Evolutionary conservation across 2,888 invertebrate genomes (phyloP).

Genomic region (Diarsia brunnea): DNA sequence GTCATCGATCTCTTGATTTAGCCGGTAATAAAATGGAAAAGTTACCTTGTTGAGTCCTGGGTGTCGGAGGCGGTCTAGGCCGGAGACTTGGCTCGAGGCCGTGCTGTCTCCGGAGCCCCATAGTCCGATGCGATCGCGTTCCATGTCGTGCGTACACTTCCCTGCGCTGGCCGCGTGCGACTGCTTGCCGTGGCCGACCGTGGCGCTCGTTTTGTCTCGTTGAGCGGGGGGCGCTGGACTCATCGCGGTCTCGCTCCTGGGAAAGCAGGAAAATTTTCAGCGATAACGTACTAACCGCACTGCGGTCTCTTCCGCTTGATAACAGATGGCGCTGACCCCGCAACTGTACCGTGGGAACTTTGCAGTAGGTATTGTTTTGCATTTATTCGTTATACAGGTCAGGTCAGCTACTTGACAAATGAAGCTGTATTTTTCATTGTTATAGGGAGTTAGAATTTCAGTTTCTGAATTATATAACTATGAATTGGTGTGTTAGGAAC

Average conservation of each 20-base stretch:
- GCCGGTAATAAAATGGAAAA: slow-evolving; percentile 37
- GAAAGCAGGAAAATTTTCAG: slow-evolving; percentile 89
- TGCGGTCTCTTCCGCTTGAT: slow-evolving; percentile 80
- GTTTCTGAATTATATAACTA: not conserved
- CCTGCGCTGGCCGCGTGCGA: slow-evolving; percentile 76
- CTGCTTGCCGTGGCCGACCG: slow-evolving; percentile 79
- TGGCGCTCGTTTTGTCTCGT: slow-evolving; percentile 83
- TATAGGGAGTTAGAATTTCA: not conserved
- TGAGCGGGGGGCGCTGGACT: slow-evolving; percentile 86
- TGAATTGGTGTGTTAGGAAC: not conserved
- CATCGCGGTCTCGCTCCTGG: slow-evolving; percentile 89
- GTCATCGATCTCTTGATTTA: slow-evolving; percentile 59
- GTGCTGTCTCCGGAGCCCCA: slow-evolving; percentile 91
- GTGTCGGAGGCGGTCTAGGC: slow-evolving; percentile 92
- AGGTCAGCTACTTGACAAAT: not conserved
- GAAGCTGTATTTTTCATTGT: not conserved
- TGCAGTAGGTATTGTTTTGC: slow-evolving; percentile 8
- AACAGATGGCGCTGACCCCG: slow-evolving; percentile 84
- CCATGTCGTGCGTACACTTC: slow-evolving; percentile 85
- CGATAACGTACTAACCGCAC: slow-evolving; percentile 77
- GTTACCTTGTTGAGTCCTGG: slow-evolving; percentile 93
- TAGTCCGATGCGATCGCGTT: slow-evolving; percentile 92
- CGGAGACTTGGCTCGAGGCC: slow-evolving; percentile 90
- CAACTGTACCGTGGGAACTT: slow-evolving; percentile 66
- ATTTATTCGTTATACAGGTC: not conserved